Evolutionary conservation across 2,888 invertebrate species (phyloP).

Genomic region (Netelia virgata): DNA sequence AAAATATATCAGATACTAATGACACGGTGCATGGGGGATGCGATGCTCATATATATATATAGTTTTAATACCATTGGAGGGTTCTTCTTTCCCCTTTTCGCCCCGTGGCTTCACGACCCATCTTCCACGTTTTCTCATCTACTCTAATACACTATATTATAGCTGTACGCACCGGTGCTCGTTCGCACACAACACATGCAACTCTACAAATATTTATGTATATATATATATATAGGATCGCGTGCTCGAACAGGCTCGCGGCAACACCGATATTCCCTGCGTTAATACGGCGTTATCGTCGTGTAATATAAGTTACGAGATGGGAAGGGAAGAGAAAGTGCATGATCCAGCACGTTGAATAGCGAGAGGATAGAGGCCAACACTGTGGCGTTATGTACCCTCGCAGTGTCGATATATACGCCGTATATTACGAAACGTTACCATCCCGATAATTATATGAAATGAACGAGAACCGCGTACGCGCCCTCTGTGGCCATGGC

Average conservation of each 20-base stretch:
- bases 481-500: conserved; percentile 50
- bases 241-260: conserved; percentile 35
- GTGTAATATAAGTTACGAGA: conserved; percentile 71
- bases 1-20: conserved; percentile 40
- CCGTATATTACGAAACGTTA: conserved; percentile 73
- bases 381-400: conserved; percentile 17
- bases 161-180: conserved; percentile 38
- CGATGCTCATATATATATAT: conserved; percentile 17
- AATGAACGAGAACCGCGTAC: conserved; percentile 76
- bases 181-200: conserved; percentile 29
- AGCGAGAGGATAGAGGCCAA: conserved; percentile 38
- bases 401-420: conserved; percentile 32
- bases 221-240: conserved; percentile 19
- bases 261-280: conserved; percentile 68
- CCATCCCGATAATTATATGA: conserved; percentile 80
- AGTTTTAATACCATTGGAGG: conserved; percentile 24
- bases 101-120: conserved; percentile 25
- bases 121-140: conserved; percentile 44
- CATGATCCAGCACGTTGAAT: conserved; percentile 6
- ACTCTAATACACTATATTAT: conserved; percentile 55
- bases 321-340: conserved; percentile 36
- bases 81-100: conserved; percentile 37
- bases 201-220: not conserved
- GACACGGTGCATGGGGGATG: conserved; percentile 32
- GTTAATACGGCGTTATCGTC: conserved; percentile 75